Evolutionary conservation across 1,140 invertebrate species (phyloP).

Genomic region (Coenobita brevimanus): DNA sequence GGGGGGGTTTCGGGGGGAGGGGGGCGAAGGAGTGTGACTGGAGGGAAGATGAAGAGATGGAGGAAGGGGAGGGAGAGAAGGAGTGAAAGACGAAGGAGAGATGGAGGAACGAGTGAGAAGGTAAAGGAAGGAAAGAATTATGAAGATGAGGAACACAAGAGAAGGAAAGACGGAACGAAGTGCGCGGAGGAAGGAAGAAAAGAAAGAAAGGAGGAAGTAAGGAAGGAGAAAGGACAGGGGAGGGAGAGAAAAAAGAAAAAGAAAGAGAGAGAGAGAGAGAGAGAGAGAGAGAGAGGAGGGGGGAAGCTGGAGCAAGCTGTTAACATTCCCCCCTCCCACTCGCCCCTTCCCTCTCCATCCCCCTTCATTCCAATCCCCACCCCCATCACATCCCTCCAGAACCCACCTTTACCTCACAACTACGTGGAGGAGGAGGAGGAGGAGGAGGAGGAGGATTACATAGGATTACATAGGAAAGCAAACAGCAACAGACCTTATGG

Average conservation of each 20-base stretch:
- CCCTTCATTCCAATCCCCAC: no score
- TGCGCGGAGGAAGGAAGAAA: background rate
- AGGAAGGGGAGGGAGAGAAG: background rate
- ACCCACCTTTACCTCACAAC: no score
- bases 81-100: background rate
- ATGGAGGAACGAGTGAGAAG: background rate
- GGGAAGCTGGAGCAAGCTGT: no score
- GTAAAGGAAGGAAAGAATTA: background rate
- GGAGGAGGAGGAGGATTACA: no score
- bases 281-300: background rate
- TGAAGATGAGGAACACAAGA: background rate
- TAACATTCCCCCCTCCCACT: no score
- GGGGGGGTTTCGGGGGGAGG: no score
- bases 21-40: no score
- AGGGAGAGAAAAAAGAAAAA: background rate
- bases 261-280: constrained; percentile 12
- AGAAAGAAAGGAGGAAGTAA: background rate
- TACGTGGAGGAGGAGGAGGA: no score
- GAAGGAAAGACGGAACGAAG: background rate
- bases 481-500: no score
- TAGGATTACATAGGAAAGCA: no score
- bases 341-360: no score
- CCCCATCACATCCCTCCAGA: no score
- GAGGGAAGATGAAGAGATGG: background rate
- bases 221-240: background rate